Base-by-base conservation (phyloP, 2,113 vertebrate species). In the Cyprichromis sp. region DNA sequence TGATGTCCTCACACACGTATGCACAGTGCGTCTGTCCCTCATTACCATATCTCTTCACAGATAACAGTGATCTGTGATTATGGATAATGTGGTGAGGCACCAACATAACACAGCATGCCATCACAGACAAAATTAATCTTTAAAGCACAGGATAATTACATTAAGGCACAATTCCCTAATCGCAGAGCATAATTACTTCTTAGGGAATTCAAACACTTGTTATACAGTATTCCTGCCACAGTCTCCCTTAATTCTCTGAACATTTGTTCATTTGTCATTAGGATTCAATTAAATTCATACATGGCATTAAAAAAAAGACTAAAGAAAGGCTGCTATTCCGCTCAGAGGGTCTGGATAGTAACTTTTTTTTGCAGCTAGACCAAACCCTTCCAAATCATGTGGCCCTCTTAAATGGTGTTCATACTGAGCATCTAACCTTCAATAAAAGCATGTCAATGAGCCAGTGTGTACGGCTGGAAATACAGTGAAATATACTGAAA, bases 81-180 rank as follows among this genome's bases (percentile, higher is more conserved):
- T 91, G 89, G 92, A 94, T 96, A 95, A 95, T 95, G 85, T 87
- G 83, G 84, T 90, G 52, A 90, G 92, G 95, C 94, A 94, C 88
- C 90, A 91, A 92, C 89, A 94, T 90, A 94, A 91, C 81, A 76
- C 80, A 89, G 91, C 91, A 87, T 87, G 93, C 88, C 78, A 91
- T 92, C 90, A 83, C 90, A 93, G 93, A 95, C 95, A 85, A 95
- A 96, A 95, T 95, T 81, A 94, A 96, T 96, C 86, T 95, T 95
- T 92, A 94, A 95, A 96, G 91, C 93, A 86, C 82, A 91, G 88
- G 91, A 92, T 96, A 95, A 96, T 96, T 96, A 94, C 89, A 95
- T 95, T 94, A 95, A 89, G 68, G 87, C 91, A 91, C 84, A 89
- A 91, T 94, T 94, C 90, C 92, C 91, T 95, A 94, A 96, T 96